These are phyloP conservation scores for Hylomyscus alleni DNA, from an alignment of 2,797 vertebrate genomes.

Conservation along the genomic window DNA sequence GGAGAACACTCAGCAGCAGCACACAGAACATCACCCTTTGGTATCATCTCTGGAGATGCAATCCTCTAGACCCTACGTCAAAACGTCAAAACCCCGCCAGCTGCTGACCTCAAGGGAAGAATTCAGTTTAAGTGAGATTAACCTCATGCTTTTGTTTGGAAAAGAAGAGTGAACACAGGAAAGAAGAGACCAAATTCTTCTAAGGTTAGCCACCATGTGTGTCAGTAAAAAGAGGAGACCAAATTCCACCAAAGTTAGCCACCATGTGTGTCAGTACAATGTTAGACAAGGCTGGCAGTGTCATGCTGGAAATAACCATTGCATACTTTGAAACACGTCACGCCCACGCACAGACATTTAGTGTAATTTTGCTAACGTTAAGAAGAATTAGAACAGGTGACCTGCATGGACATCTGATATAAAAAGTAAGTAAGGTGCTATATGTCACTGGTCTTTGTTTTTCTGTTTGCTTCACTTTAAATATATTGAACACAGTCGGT, in stretches of 20 bases:
- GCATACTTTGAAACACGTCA: conserved; percentile 79
- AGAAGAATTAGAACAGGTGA: conserved; percentile 46
- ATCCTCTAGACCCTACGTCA: not conserved
- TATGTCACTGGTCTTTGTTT: conserved; percentile 20
- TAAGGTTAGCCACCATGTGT: conserved; percentile 74
- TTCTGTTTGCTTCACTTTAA: conserved; percentile 80
- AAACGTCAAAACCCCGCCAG: conserved; percentile 50
- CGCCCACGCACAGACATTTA: conserved; percentile 60
- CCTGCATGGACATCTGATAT: conserved; percentile 16
- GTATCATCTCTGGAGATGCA: not conserved
- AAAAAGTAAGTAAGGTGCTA: conserved; percentile 35
- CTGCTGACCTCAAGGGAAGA: conserved; percentile 87
- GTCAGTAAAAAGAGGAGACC: conserved; percentile 78
- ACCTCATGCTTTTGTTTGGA: conserved; percentile 89
- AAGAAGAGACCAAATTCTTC: conserved; percentile 80
- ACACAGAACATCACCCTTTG: not conserved
- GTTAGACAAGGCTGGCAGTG: conserved; percentile 82
- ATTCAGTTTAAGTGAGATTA: conserved; percentile 90
- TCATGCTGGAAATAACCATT: conserved; percentile 86
- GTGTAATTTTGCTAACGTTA: conserved; percentile 16
- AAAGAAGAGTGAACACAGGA: conserved; percentile 86
- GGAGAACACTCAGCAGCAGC: not conserved
- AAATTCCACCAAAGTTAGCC: conserved; percentile 79
- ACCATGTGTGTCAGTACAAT: conserved; percentile 64
- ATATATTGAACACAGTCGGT: conserved; percentile 44